These are phyloP conservation scores for Colius striatus DNA, from an alignment of 2,113 vertebrate genomes.

Conservation along the genomic window DNA sequence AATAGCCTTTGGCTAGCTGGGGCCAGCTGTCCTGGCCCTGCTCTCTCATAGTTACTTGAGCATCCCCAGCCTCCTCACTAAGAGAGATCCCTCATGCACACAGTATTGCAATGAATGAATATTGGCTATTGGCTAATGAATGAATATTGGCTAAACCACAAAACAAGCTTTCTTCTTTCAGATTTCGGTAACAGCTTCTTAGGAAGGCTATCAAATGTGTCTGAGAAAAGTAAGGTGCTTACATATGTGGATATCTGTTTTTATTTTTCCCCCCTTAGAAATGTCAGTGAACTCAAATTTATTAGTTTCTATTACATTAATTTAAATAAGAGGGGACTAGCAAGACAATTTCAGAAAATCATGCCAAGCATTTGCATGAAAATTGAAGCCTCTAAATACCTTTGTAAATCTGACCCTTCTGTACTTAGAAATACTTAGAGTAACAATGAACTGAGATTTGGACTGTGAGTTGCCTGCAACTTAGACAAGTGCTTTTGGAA, in stretches of 20 bases:
- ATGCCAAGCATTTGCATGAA: not conserved
- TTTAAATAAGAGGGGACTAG: not conserved
- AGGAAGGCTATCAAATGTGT: not conserved
- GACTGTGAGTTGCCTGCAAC: not conserved
- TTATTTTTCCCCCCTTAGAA: not conserved
- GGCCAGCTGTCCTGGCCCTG: too few relatives aligned
- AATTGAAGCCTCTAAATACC: not conserved
- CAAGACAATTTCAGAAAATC: not conserved
- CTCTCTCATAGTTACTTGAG: too few relatives aligned
- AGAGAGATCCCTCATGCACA: too few relatives aligned
- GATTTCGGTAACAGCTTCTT: not conserved
- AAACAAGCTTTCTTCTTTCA: too few relatives aligned
- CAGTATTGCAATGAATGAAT: too few relatives aligned
- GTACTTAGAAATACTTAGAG: not conserved
- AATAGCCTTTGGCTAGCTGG: too few relatives aligned
- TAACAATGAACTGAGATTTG: not conserved
- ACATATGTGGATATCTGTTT: not conserved
- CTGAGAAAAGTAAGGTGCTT: not conserved
- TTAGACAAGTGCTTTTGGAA: not conserved
- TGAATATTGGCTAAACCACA: too few relatives aligned
- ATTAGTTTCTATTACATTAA: constrained; percentile 1
- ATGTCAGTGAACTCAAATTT: constrained; percentile 8
- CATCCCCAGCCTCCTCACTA: too few relatives aligned
- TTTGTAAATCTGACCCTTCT: constrained; percentile 18
- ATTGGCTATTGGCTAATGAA: too few relatives aligned